A percentile compares a stretch with the other conserved stretches of the same genome.
Conservation (phyloP, 2,888 invertebrate genomes). For the Eupithecia tripunctaria region DNA sequence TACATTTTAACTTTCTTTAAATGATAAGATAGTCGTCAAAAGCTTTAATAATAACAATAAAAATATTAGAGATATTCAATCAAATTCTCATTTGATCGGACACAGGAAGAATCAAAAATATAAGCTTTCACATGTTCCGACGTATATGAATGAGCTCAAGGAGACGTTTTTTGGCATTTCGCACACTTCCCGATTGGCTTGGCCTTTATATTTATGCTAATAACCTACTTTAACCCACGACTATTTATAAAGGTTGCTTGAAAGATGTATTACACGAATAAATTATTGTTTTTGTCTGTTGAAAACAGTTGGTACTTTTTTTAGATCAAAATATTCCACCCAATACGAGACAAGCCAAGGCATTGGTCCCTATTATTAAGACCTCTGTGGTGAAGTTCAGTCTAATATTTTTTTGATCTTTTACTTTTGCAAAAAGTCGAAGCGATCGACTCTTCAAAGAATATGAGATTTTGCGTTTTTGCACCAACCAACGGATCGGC, state of each 20-base stretch:
- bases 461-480: too few species aligned
- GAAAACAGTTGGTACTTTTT: neutral
- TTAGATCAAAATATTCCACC: neutral
- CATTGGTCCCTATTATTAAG: neutral
- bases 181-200: conserved; percentile 26
- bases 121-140: conserved; percentile 38
- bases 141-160: conserved; percentile 28
- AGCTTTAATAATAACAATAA: too few species aligned
- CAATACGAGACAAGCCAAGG: too few species aligned
- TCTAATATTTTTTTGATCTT: too few species aligned
- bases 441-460: too few species aligned
- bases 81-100: neutral
- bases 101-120: conserved; percentile 16
- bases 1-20: too few species aligned
- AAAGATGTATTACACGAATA: conserved; percentile 15
- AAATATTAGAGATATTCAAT: neutral
- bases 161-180: conserved; percentile 35
- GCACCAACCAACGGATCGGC: too few species aligned
- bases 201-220: conserved; percentile 28
- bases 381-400: too few species aligned
- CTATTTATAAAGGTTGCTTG: conserved; percentile 20
- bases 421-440: too few species aligned
- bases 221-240: conserved; percentile 15
- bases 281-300: conserved; percentile 16
- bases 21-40: too few species aligned